phyloP scores from a whole-genome alignment of 2,113 vertebrate genomes.

The Tetrao urogallus region DNA sequence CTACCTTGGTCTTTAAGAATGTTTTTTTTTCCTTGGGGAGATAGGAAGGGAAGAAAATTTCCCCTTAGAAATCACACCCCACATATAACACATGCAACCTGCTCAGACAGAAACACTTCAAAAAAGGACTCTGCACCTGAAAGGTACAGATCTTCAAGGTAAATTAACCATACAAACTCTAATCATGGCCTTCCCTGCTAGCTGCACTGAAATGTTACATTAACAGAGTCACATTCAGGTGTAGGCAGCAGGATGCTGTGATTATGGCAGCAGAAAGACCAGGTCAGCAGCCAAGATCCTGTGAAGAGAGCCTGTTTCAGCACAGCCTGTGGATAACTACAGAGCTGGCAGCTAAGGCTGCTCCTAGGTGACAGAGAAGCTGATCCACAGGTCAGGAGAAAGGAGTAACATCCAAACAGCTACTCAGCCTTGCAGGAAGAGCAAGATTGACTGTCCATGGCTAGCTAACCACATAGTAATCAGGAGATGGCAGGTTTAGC shows the following conservation, averaged over 20 bases:
- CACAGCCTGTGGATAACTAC: fast-evolving
- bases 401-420: not conserved
- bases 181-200: not conserved
- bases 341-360: not conserved
- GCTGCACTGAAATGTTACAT: not conserved
- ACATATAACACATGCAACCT: not conserved
- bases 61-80: not conserved
- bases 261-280: not conserved
- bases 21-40: not conserved
- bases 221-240: not conserved
- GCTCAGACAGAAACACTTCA: not conserved
- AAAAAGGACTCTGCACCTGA: not conserved
- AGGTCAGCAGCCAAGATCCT: not conserved
- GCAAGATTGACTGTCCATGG: not conserved
- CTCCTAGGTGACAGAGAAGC: fast-evolving
- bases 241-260: not conserved
- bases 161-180: not conserved
- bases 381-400: not conserved
- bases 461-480: not conserved
- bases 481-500: fast-evolving
- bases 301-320: fast-evolving
- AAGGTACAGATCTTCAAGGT: not conserved
- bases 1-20: not conserved
- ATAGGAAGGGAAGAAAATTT: not conserved
- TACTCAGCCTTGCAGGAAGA: not conserved